A percentile compares a stretch with the other conserved stretches of the same genome.
phyloP scores from a whole-genome alignment of 2,797 vertebrate species.

The Sciurus carolinensis region DNA sequence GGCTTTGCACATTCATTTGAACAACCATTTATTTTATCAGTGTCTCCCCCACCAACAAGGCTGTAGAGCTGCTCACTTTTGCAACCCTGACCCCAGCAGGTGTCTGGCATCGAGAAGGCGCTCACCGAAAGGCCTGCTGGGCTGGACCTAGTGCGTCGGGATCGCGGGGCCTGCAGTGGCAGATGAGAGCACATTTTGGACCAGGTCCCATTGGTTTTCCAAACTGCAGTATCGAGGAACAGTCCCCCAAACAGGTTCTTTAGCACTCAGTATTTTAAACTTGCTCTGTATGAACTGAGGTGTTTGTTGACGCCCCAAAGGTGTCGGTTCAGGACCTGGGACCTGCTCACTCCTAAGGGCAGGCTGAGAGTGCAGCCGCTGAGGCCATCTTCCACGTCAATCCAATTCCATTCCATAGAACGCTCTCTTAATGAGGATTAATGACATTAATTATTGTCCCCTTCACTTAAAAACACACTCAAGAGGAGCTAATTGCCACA shows the following conservation, averaged over 20 bases:
- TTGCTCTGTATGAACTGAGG: fast-evolving
- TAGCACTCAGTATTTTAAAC: fast-evolving
- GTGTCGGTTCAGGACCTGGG: fast-evolving
- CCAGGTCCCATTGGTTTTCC: background rate
- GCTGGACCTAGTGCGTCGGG: fast-evolving
- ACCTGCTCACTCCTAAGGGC: background rate
- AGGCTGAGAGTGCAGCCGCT: background rate
- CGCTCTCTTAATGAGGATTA: constrained; percentile 63
- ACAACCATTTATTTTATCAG: too few species aligned
- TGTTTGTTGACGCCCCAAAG: fast-evolving
- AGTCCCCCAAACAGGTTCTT: background rate
- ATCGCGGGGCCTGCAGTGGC: fast-evolving
- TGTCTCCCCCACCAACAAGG: too few species aligned
- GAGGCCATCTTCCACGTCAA: background rate
- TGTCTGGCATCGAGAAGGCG: background rate
- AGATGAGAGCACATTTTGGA: fast-evolving
- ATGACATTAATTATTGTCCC: constrained; percentile 65
- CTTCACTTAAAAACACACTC: constrained; percentile 63
- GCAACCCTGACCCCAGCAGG: fast-evolving
- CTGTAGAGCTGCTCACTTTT: background rate
- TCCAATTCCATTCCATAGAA: background rate
- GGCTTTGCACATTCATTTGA: background rate
- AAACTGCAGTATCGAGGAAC: fast-evolving
- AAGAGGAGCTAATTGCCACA: constrained; percentile 35
- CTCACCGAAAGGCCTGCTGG: fast-evolving